Base-by-base conservation (phyloP, 2,797 vertebrate genomes). In the Aldrovandia affinis region DNA sequence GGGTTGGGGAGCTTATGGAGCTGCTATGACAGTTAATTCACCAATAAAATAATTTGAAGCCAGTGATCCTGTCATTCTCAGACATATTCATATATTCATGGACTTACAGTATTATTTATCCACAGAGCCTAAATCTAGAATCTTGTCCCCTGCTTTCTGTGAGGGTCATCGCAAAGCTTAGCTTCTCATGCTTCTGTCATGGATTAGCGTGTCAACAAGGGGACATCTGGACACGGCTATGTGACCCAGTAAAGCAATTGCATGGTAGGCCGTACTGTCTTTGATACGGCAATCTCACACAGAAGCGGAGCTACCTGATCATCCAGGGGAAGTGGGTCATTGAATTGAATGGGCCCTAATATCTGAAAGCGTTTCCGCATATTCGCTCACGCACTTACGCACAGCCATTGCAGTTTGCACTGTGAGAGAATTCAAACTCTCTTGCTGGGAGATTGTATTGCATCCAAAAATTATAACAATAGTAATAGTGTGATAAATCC, bases 401-500 rank as follows among this genome's bases (percentile, higher is more conserved):
- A 39, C 39, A 50, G 47, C 47, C 12, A 50, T 12, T 50, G 20
- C 73, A 20, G 15, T 42, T 25, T 42, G 2, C 47, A 44, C 39
- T 22, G 30, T 20, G 15, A 25, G 73, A 22, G 22, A 77, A 44
- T 14, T 36, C 9, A 0, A 30, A 77, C 12, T 57, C 12, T 30
- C 30, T 1, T 39, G 28, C 22, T 4, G 70, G 28, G 15, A 15
- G 68, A 73, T 18, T 73, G 15, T 33, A 5, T 20, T 18, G 36
- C 3, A 39, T 39, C 36, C 68, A 14, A 39, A 20, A 18, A 3
- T 39, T 36, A 28, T 70, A 52, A 20, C 25, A 82, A 47, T 9
- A 61, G 33, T 55, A 42, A 18, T 50, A 47, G 25, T 20, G n/a
- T 18, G 2, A 47, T 65, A 12, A 84, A 84, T 84, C 83, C 81